Conservation (phyloP, 2,888 invertebrate species). For the Parthenolecanium corni region DNA sequence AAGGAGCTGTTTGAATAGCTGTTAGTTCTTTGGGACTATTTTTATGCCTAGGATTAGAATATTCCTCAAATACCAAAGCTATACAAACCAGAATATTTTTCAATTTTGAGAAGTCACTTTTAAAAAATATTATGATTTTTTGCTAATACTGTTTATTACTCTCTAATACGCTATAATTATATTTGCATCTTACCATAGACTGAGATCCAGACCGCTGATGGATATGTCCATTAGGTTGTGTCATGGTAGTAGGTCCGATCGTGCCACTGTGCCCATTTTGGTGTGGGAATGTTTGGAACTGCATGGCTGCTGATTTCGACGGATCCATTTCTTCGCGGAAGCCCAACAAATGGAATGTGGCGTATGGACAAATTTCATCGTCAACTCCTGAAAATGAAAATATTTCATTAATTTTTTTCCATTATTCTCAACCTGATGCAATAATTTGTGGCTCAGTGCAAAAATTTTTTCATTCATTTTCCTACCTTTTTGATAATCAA, state of each 20-base stretch:
- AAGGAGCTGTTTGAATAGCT: too few relatives aligned
- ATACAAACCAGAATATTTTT: too few relatives aligned
- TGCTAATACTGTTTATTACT: too few relatives aligned
- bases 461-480: background rate
- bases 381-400: slow-evolving; percentile 52
- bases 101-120: too few relatives aligned
- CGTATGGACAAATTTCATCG: slow-evolving; percentile 94
- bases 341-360: slow-evolving; percentile 87
- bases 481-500: slow-evolving; percentile 29
- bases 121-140: too few relatives aligned
- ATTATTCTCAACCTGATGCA: too few relatives aligned
- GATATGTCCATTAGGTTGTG: slow-evolving; percentile 55
- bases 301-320: slow-evolving; percentile 59
- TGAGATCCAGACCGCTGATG: slow-evolving; percentile 79
- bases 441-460: too few relatives aligned
- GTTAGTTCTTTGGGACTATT: too few relatives aligned
- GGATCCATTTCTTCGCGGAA: slow-evolving; percentile 95
- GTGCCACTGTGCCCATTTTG: slow-evolving; percentile 62
- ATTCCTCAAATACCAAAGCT: too few relatives aligned
- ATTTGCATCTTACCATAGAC: slow-evolving; percentile 54
- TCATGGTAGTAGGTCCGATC: slow-evolving; percentile 59
- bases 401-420: too few relatives aligned
- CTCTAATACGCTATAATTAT: background rate
- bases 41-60: too few relatives aligned
- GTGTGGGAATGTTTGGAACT: slow-evolving; percentile 80